Base-by-base conservation (phyloP, 2,888 invertebrate genomes). In the Ennomos fuscantarius region DNA sequence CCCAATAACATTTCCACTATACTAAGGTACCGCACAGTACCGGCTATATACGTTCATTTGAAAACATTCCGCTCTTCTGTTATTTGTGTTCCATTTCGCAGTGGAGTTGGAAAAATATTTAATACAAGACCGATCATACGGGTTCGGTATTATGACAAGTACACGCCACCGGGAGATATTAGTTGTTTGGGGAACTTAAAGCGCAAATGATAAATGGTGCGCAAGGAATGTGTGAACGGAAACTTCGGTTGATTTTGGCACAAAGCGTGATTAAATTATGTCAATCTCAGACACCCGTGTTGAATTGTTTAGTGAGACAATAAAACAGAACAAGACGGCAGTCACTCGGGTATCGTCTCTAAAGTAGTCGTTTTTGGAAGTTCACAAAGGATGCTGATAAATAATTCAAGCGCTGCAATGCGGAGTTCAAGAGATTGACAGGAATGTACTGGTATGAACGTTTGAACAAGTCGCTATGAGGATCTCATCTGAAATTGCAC, bases 351-450 rank as follows among this genome's bases (percentile, higher is more conserved):
- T 73, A 64, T 72, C 69, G 53, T 52, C 61, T 46, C 73, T 63
- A 69, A 78, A 79, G 81, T 79, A 72, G 78, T 75, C 74, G 76
- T 71, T 79, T 84, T 84, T 79, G 79, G 53, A 62, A 42, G 49
- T 54, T 55, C 82, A 83, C 82, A 86, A 84, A 85, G 82, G 80
- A 78, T 74, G 76, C 81, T 85, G 77, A 87, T 89, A 87, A 87
- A 89, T 89, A 89, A 89, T 86, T 87, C 84, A 89, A 84, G 82
- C 77, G 79, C 84, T 87, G 89, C 87, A 87, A 81, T 89, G 87
- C 87, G 85, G 87, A 80, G 82, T 76, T 82, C 71, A 73, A 78
- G 81, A 81, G 78, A 82, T 82, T 79, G 83, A 82, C 82, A 79
- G 80, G 70, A 82, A 80, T 81, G 39, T 42, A 13, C 39, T 10